Percentiles rank a stretch among this genome's conserved stretches.
Evolutionary conservation across 2,113 vertebrate species (phyloP).

Genomic region (Syngnathus typhle): DNA sequence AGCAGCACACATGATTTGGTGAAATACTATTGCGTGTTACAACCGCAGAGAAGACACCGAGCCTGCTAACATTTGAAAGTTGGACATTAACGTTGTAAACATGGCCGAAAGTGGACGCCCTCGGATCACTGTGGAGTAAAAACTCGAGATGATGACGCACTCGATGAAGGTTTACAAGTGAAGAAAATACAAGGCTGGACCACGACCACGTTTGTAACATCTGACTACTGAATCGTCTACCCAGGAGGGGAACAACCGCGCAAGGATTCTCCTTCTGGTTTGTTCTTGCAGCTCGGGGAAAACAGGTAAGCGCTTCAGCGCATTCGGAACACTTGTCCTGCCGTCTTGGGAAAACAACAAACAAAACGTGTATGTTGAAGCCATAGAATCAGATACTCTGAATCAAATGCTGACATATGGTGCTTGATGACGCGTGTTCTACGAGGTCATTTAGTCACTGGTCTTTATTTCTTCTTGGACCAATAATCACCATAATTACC

Average conservation of each 20-base stretch:
- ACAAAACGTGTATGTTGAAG: not conserved
- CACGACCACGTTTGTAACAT: not conserved
- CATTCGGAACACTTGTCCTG: not conserved
- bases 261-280: not conserved
- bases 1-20: not conserved
- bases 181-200: not conserved
- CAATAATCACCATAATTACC: not conserved
- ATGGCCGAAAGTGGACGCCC: slow-evolving; percentile 21
- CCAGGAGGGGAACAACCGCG: not conserved
- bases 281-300: slow-evolving; percentile 27
- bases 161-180: slow-evolving; percentile 16
- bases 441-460: not conserved
- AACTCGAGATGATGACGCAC: slow-evolving; percentile 21
- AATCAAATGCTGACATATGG: not conserved
- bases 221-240: not conserved
- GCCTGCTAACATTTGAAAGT: not conserved
- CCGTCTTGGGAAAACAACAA: not conserved
- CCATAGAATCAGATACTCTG: not conserved
- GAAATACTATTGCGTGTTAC: not conserved
- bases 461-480: not conserved
- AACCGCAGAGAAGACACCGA: not conserved
- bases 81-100: not conserved
- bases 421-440: not conserved
- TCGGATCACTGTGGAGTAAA: slow-evolving; percentile 20
- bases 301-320: slow-evolving; percentile 39